Base-by-base conservation (phyloP, 2,797 vertebrate genomes). In the Oreortyx pictus region DNA sequence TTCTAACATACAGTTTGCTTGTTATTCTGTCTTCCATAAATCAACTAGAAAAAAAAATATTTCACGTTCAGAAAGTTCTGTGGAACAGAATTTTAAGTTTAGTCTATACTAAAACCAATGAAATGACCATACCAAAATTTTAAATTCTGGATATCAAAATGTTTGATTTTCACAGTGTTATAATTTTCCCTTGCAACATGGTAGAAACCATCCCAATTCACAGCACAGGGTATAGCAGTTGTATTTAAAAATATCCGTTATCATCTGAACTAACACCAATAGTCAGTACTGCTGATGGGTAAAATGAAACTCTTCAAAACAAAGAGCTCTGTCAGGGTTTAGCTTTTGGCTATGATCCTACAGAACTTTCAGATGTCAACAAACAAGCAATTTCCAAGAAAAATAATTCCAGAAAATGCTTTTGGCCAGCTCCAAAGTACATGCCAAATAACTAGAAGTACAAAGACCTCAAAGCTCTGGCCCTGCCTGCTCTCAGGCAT, bases 401-500 rank as follows among this genome's bases (percentile, higher is more conserved):
- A 59, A 73, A 16, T 35, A 4, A 33, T 22, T n/a, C 18, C 31
- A 29, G 68, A 61, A 62, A 79, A 66, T 9, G 33, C 7, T 54
- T 71, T 47, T 31, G n/a, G 20, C 22, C 37, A 52, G 17, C 43
- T 57, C 52, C 14, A 9, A 27, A 20, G 9, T 56, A 50, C 1
- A 5, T 41, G 44, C 24, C 1, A 1, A 61, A n/a, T 59, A 84
- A 43, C 25, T 33, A 19, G 62, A 47, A 27, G 27, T 18, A 70
- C 14, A 46, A 73, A 60, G 22, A 3, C 1, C 22, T 11, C 3
- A 35, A 47, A 33, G 15, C 23, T 57, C 25, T 72, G 64, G 16
- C 20, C 17, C 44, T 24, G 11, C 6, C 8, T 41, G 18, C 46
- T 49, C 62, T 78, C 1, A 2, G 41, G 22, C 2, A 0, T 8